Base-by-base conservation (phyloP, 2,888 invertebrate species). In the Lissocephala sabroskyi region DNA sequence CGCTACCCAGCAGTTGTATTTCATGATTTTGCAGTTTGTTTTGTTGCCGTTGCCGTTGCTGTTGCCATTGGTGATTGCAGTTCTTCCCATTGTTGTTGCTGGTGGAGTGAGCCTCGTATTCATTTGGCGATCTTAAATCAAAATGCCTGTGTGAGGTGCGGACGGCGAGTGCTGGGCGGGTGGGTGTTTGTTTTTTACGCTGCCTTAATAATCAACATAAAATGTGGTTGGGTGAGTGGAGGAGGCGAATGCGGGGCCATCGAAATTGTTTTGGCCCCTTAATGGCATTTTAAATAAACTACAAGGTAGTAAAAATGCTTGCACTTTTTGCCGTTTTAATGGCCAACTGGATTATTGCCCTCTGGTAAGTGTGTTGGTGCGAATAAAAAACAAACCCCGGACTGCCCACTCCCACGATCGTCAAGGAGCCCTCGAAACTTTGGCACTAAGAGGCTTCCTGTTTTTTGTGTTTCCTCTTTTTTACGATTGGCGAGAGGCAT, bases 271-370 rank as follows among this genome's bases (percentile, higher is more conserved):
- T 62, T 59, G 62, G n/a, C n/a, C 67, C 52, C 71, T 66, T 66
- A 71, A 70, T 75, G 62, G 62, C 60, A 62, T 75, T 70, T 75
- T 64, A 75, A 75, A 70, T 63, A 70, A 74, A 70, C 70, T 70
- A 56, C 56, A 65, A 56, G 48, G 56, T 52, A 52, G 59, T 65
- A 70, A 73, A 67, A 68, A 57, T 52, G 51, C 53, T n/a, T 32
- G 61, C 74, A 65, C 58, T 73, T 62, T 68, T 46, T 56, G 74
- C 56, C 54, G 56, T 62, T 68, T 73, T 62, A 67, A 67, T 67
- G 68, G 62, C 59, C 57, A 64, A 73, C 65, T 52, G 67, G 73
- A 68, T 68, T 67, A 67, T 70, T 60, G 63, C 58, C 54, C n/a
- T n/a, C n/a, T 13, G 42, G 45, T 57, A 70, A 70, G 70, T 67